phyloP scores from a whole-genome alignment of 2,888 invertebrate species.

The Lochmaea crataegi region DNA sequence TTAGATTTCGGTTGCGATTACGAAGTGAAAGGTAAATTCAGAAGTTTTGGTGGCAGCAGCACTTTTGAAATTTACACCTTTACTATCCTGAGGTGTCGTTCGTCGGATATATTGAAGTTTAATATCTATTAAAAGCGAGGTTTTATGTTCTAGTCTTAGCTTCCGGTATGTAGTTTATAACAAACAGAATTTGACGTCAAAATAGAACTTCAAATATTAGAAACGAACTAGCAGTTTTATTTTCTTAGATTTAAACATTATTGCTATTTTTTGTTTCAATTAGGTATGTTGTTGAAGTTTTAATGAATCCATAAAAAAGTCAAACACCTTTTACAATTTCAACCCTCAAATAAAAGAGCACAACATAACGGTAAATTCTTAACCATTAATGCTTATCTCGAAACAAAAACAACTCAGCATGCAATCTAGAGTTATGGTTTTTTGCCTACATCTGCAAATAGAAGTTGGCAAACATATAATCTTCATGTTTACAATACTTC shows the following conservation, averaged over 20 bases:
- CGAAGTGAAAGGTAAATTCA: constrained; percentile 18
- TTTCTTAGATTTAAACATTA: no score
- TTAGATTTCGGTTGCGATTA: constrained; percentile 15
- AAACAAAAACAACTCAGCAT: background rate
- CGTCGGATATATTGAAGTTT: no score
- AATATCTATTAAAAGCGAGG: background rate
- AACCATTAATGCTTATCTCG: background rate
- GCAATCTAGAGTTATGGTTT: constrained; percentile 1
- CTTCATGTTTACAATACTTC: constrained; percentile 31
- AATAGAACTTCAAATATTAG: background rate
- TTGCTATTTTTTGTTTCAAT: no score
- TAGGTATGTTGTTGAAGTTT: no score
- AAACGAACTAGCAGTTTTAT: background rate
- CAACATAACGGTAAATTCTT: background rate
- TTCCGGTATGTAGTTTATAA: no score
- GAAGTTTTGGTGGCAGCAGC: background rate
- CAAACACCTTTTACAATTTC: background rate
- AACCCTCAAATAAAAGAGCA: background rate
- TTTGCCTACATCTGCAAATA: constrained; percentile 17
- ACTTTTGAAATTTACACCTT: background rate
- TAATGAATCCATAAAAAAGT: no score
- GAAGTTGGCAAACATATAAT: constrained; percentile 21
- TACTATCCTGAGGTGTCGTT: background rate
- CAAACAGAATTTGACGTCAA: no score
- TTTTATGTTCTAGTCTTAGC: background rate